Evolutionary conservation across 2,888 invertebrate genomes (phyloP).

Genomic region (Baronia brevicornis): DNA sequence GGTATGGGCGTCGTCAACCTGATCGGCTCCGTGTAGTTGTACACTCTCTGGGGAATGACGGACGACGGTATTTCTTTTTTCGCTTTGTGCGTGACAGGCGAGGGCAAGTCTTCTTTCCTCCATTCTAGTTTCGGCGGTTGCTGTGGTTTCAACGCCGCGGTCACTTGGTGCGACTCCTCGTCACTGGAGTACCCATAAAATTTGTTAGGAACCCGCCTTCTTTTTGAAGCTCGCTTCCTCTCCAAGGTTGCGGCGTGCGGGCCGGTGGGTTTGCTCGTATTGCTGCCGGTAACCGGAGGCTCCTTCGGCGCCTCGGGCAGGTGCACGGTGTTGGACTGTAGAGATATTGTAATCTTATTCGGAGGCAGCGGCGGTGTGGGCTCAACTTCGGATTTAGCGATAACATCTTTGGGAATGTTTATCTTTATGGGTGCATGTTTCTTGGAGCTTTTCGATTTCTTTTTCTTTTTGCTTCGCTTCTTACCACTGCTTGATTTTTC

Average conservation of each 20-base stretch:
- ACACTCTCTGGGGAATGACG: conserved; percentile 48
- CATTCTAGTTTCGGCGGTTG: conserved; percentile 81
- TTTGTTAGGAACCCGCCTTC: conserved; percentile 87
- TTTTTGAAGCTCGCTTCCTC: conserved; percentile 84
- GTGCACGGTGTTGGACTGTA: conserved; percentile 70
- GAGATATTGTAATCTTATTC: conserved; percentile 67
- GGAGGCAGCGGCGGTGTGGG: conserved; percentile 37
- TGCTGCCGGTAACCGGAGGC: conserved; percentile 19
- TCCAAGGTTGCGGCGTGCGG: conserved; percentile 58
- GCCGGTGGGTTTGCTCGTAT: conserved; percentile 15
- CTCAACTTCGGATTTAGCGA: conserved; percentile 45
- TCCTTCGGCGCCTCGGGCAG: conserved; percentile 49
- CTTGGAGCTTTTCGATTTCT: conserved; percentile 63
- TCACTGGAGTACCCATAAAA: conserved; percentile 93
- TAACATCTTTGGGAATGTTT: conserved; percentile 75
- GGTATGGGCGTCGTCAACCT: conserved; percentile 65
- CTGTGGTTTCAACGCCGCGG: conserved; percentile 72
- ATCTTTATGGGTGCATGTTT: conserved; percentile 73
- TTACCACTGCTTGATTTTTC: conserved; percentile 67
- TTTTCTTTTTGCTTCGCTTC: conserved; percentile 82
- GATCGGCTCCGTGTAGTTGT: conserved; percentile 63
- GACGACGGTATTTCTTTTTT: conserved; percentile 68
- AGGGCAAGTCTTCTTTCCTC: conserved; percentile 82
- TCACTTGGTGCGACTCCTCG: conserved; percentile 79
- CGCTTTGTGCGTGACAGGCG: conserved; percentile 66